phyloP scores from a whole-genome alignment of 2,797 vertebrate genomes.

The Melopsittacus undulatus region DNA sequence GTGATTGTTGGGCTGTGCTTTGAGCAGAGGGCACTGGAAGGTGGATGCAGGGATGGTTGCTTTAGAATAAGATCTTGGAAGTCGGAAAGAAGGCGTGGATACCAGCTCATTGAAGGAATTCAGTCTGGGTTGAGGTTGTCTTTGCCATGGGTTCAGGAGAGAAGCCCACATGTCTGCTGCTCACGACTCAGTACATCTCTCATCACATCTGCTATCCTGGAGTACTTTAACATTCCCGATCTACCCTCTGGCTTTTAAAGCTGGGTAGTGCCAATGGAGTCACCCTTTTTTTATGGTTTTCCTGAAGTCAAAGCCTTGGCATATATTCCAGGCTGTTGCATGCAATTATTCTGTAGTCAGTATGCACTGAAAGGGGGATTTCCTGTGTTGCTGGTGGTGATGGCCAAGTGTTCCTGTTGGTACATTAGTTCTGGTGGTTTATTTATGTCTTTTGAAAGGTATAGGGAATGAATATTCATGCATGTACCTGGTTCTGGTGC shows the following conservation, averaged over 20 bases:
- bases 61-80: neutral
- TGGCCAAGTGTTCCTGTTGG: neutral
- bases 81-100: neutral
- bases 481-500: neutral
- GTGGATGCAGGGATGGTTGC: neutral
- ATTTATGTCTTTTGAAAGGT: neutral
- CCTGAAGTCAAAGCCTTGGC: neutral
- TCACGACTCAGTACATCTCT: neutral
- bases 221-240: neutral
- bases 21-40: neutral
- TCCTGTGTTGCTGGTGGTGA: neutral
- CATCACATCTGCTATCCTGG: rapidly evolving
- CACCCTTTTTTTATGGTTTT: neutral
- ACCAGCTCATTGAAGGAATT: neutral
- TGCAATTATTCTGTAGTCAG: neutral
- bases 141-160: neutral
- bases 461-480: neutral
- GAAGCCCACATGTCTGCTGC: neutral
- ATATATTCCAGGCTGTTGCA: neutral
- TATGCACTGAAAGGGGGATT: neutral
- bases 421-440: neutral
- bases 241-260: neutral
- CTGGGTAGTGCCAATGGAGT: neutral
- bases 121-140: neutral
- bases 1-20: neutral